Evolutionary conservation across 2,113 vertebrate species (phyloP).

Genomic region (Rhagologus leucostigma): DNA sequence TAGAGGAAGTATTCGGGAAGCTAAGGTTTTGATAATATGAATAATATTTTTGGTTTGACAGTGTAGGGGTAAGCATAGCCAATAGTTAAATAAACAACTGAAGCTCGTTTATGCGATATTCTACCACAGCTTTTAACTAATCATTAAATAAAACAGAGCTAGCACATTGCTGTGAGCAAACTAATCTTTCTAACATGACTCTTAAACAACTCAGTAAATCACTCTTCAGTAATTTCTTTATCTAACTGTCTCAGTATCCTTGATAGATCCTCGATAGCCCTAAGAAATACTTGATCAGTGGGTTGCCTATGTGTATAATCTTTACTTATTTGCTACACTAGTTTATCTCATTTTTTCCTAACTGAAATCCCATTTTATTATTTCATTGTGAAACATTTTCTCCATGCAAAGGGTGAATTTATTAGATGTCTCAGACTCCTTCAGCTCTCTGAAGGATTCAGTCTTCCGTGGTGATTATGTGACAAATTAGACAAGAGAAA

Average conservation of each 20-base stretch:
- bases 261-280: conserved; percentile 54
- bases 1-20: neutral
- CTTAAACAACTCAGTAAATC: conserved; percentile 65
- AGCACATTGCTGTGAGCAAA: conserved; percentile 61
- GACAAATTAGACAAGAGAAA: conserved; percentile 18
- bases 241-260: conserved; percentile 57
- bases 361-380: conserved; percentile 60
- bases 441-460: conserved; percentile 1
- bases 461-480: neutral
- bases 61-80: neutral
- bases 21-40: neutral
- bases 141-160: conserved; percentile 61
- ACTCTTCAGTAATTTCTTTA: conserved; percentile 66
- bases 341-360: conserved; percentile 64
- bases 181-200: conserved; percentile 55
- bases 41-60: conserved; percentile 9
- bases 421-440: conserved; percentile 20
- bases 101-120: neutral
- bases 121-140: conserved; percentile 47
- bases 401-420: conserved; percentile 22
- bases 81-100: conserved; percentile 32
- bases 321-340: conserved; percentile 65
- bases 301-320: conserved; percentile 57
- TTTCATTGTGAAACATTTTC: conserved; percentile 54
- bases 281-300: conserved; percentile 69